Conservation (phyloP, 2,113 vertebrate species). For the Himantopus leucocephalus region DNA sequence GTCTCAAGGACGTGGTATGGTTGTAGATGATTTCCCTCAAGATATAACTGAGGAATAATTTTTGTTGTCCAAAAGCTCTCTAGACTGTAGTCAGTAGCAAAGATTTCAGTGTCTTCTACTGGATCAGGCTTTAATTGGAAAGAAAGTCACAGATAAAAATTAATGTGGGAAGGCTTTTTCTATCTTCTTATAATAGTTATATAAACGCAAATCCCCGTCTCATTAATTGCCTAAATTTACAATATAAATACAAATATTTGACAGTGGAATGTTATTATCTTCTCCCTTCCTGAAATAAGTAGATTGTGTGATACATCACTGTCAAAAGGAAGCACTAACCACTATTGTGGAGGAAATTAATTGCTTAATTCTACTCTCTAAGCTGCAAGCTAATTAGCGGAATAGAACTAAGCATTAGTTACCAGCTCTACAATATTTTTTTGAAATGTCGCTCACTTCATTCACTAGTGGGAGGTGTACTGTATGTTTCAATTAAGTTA, state of each 20-base stretch:
- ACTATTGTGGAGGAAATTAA: neutral
- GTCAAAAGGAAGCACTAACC: neutral
- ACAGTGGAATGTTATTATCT: neutral
- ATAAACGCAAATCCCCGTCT: neutral
- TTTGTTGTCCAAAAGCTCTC: neutral
- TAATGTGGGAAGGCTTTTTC: neutral
- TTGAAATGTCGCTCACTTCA: neutral
- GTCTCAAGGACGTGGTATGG: neutral
- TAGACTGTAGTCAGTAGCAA: neutral
- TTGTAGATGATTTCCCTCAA: neutral
- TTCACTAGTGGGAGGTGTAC: neutral
- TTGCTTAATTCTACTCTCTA: slow-evolving; percentile 19
- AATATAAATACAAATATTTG: slow-evolving; percentile 13
- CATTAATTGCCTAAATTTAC: neutral
- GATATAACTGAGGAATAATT: neutral
- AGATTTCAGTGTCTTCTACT: neutral
- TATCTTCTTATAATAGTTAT: neutral
- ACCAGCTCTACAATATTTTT: neutral
- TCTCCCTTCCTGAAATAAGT: neutral
- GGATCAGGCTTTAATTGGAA: neutral
- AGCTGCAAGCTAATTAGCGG: neutral
- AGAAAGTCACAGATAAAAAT: neutral
- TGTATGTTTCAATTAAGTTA: neutral
- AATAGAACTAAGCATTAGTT: neutral
- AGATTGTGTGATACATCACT: neutral